Conservation (phyloP, 2,888 invertebrate genomes). For the Lycophotia porphyrea region DNA sequence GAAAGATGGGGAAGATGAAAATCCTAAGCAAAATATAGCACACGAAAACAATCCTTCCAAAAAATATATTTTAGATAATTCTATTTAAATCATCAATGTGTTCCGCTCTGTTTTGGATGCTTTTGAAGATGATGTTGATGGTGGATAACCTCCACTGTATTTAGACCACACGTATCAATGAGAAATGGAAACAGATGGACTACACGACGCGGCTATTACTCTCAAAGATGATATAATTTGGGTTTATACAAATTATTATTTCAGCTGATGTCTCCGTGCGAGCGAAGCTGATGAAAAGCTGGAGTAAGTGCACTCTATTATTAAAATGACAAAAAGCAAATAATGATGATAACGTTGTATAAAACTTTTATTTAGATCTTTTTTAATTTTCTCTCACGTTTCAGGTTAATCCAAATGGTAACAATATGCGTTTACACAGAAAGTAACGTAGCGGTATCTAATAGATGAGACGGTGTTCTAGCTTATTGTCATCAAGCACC, state of each 20-base stretch:
- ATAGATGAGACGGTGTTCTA: constrained; percentile 47
- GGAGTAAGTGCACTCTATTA: background rate
- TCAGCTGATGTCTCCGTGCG: background rate
- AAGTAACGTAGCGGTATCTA: constrained; percentile 54
- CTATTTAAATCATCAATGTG: constrained; percentile 24
- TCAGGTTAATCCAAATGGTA: constrained; percentile 20
- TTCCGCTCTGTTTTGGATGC: constrained; percentile 36
- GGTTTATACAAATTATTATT: constrained; percentile 1
- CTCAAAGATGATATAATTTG: background rate
- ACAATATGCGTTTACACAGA: constrained; percentile 45
- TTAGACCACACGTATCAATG: constrained; percentile 53
- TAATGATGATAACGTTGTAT: background rate
- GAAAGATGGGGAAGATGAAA: background rate
- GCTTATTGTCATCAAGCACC: constrained; percentile 53
- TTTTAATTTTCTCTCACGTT: background rate
- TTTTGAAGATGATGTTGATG: constrained; percentile 55
- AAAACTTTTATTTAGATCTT: background rate
- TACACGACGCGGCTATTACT: constrained; percentile 3
- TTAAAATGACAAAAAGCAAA: background rate
- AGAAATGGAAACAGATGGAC: constrained; percentile 55
- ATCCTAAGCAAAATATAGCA: constrained; percentile 19
- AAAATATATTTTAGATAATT: constrained; percentile 23
- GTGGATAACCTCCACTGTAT: constrained; percentile 53
- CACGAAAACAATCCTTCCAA: constrained; percentile 14
- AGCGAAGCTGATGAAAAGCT: background rate